phyloP scores from a whole-genome alignment of 2,888 invertebrate species.

The Atrina japonica region DNA sequence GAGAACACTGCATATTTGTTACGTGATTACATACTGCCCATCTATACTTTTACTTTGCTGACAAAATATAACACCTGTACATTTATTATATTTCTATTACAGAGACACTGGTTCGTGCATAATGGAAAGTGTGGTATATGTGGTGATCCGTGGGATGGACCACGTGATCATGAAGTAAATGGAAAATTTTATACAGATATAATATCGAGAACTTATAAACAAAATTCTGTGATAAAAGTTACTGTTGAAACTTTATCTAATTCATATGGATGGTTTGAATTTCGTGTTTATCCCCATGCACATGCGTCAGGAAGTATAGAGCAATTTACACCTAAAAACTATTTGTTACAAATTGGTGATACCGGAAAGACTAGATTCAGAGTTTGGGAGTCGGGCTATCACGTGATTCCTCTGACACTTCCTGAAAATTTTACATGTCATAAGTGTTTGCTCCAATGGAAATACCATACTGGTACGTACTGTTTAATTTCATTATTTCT shows the following conservation, averaged over 20 bases:
- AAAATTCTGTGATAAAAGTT: constrained; percentile 37
- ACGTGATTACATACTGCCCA: no score
- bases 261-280: constrained; percentile 30
- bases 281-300: constrained; percentile 10
- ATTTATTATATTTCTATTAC: constrained; percentile 25
- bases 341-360: constrained; percentile 29
- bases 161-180: constrained; percentile 69
- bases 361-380: background rate
- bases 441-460: constrained; percentile 31
- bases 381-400: constrained; percentile 22
- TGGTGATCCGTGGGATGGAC: constrained; percentile 87
- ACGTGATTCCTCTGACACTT: constrained; percentile 33
- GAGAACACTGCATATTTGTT: no score
- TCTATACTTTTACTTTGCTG: no score
- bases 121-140: constrained; percentile 92
- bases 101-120: constrained; percentile 52
- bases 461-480: constrained; percentile 29
- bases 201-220: constrained; percentile 62
- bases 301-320: background rate
- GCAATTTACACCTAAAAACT: background rate
- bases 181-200: constrained; percentile 70
- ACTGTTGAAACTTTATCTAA: constrained; percentile 14
- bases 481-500: background rate
- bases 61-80: no score
- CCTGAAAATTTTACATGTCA: constrained; percentile 25